Base-by-base conservation (phyloP, 2,888 invertebrate species). In the Caenorhabditis angaria region DNA sequence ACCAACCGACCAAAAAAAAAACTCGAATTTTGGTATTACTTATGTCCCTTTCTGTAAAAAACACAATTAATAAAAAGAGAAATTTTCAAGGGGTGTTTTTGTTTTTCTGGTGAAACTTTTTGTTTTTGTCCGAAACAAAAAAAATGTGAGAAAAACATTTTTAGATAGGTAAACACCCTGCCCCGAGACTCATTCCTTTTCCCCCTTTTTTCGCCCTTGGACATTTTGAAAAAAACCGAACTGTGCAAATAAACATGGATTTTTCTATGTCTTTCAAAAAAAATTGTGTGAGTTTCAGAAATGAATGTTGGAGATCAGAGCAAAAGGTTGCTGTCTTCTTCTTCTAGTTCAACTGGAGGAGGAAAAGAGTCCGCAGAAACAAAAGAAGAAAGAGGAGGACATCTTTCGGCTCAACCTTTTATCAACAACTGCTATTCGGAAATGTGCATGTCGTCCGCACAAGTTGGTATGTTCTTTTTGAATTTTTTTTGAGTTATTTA, bases 371-470 rank as follows among this genome's bases (percentile, higher is more conserved):
- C 18, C 3, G 41, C 14, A 41, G 41, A 18, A 41, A n/a, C n/a
- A n/a, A 41, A 14, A 41, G 41, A 2, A 14, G 41, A 18, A 41
- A 18, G 41, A 41, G 41, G 41, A 54, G 78, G 76, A 58, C 76
- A 76, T 32, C 70, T 78, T 32, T 78, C 76, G 41, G 76, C 73
- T 56, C 70, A 74, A 57, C 78, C 76, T 47, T 74, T 70, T 64
- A 76, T 74, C 56, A 76, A 64, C 64, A 78, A 76, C 63, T 78
- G 78, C 65, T 78, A 76, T 58, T 76, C 76, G 20, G 78, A 78
- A 54, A 76, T 78, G 78, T 78, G 76, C 62, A 78, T 78, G 78
- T 73, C 73, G 53, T 68, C 68, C 29, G 65, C 67, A 61, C 66
- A 69, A 63, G 74, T 76, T 56, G 74, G 78, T 78, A 41, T 55